Base-by-base conservation (phyloP, 2,797 vertebrate genomes). In the Anguilla obscura region DNA sequence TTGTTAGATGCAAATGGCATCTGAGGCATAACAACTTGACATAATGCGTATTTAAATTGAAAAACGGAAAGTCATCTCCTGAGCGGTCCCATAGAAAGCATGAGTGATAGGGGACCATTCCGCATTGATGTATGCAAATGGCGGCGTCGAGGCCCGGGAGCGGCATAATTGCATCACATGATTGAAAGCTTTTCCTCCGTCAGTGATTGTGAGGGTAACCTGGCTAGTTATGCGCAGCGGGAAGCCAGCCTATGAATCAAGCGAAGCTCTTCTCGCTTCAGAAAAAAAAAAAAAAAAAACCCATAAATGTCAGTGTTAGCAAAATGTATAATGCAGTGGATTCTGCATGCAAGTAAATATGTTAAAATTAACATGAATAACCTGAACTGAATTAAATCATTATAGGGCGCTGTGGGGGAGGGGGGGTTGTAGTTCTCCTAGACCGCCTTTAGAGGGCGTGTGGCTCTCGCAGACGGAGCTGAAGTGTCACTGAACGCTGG, bases 41-140 rank as follows among this genome's bases (percentile, higher is more conserved):
- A 85, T 85, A 85, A 85, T 85, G 58, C 58, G 30, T 63, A 60
- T 85, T 63, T 60, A 85, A 85, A 85, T 85, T 85, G 84, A 85
- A 85, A 85, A 85, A 60, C 56, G 24, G 58, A 85, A 66, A 63
- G 56, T 85, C 54, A 63, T 63, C 56, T 45, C 40, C 40, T n/a
- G 21, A 24, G 84, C 36, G n/a, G 84, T 21, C 18, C 84, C 12
- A n/a, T 45, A 63, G 33, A 85, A 66, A 14, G 40, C 33, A 45
- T 63, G 58, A 85, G 84, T 85, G 58, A 60, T 85, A 2, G 33
- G 33, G 36, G 56, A 24, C 33, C 84, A 12, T 85, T 63, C 18
- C 58, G 16, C 84, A 66, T 63, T 85, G 56, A 85, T 85, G 60
- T 85, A 63, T 85, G 84, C 33, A 85, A 85, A 85, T 85, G 50